Evolutionary conservation across 1,140 invertebrate genomes (phyloP).

Genomic region (Sweltsa coloradensis): DNA sequence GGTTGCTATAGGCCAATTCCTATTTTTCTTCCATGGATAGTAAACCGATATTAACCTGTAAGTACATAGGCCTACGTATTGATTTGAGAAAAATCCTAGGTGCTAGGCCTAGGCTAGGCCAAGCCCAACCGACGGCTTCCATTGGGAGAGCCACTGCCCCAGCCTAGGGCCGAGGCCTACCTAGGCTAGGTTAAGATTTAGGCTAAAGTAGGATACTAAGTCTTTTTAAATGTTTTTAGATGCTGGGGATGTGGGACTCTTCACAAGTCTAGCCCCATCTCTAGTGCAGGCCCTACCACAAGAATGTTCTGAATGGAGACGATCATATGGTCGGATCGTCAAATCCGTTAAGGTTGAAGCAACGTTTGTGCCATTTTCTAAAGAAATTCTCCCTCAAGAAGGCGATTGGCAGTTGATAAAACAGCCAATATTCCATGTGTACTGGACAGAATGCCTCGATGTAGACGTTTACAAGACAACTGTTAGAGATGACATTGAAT

Average conservation of each 20-base stretch:
- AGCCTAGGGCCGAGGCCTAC: background rate
- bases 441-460: conserved; percentile 92
- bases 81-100: too few relatives aligned
- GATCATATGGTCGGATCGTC: conserved; percentile 65
- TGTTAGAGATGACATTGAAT: conserved; percentile 75
- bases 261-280: conserved; percentile 64
- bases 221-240: conserved; percentile 40
- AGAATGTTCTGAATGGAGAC: conserved; percentile 80
- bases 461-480: conserved; percentile 78
- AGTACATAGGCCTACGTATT: conserved; percentile 21
- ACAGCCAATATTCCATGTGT: conserved; percentile 86
- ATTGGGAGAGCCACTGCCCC: too few relatives aligned
- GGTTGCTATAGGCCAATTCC: too few relatives aligned
- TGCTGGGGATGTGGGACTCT: conserved; percentile 78
- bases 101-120: too few relatives aligned
- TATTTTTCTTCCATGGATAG: too few relatives aligned
- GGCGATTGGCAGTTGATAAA: conserved; percentile 64
- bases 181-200: background rate
- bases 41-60: conserved; percentile 43
- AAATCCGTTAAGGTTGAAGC: conserved; percentile 76
- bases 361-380: conserved; percentile 70
- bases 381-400: conserved; percentile 52
- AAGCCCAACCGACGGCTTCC: too few relatives aligned
- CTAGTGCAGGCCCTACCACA: conserved; percentile 66
- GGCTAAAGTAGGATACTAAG: background rate